Percentiles rank a stretch among this genome's conserved stretches.
Evolutionary conservation across 2,113 vertebrate genomes (phyloP).

Genomic region (Apteryx mantelli): DNA sequence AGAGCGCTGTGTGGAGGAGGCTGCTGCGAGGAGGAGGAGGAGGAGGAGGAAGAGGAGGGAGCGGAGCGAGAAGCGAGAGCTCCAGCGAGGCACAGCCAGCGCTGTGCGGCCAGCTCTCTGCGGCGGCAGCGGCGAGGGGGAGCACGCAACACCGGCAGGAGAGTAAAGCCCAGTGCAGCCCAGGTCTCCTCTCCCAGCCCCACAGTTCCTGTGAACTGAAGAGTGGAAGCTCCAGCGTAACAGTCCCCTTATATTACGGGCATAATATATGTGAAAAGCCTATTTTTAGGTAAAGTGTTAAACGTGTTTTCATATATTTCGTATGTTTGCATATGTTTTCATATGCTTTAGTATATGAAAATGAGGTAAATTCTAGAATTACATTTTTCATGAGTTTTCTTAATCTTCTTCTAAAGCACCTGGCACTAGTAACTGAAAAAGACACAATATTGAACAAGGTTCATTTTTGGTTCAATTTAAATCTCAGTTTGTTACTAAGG

Average conservation of each 20-base stretch:
- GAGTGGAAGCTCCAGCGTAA: rapidly evolving
- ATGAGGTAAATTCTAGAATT: not conserved
- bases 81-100: too few relatives aligned
- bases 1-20: too few relatives aligned
- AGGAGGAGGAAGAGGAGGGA: too few relatives aligned
- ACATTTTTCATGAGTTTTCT: rapidly evolving
- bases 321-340: not conserved
- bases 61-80: too few relatives aligned
- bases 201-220: rapidly evolving
- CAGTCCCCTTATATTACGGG: rapidly evolving
- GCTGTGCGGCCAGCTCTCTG: too few relatives aligned
- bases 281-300: too few relatives aligned
- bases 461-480: not conserved
- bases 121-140: too few relatives aligned
- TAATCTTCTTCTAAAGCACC: not conserved
- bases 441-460: not conserved
- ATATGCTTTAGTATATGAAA: not conserved
- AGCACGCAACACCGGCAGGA: too few relatives aligned
- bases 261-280: too few relatives aligned
- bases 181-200: too few relatives aligned
- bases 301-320: not conserved
- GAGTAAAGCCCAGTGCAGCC: not conserved
- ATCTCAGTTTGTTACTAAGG: not conserved
- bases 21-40: too few relatives aligned
- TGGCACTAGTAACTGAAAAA: not conserved